phyloP scores from a whole-genome alignment of 1,140 invertebrate species.

The Helicoverpa armigera region DNA sequence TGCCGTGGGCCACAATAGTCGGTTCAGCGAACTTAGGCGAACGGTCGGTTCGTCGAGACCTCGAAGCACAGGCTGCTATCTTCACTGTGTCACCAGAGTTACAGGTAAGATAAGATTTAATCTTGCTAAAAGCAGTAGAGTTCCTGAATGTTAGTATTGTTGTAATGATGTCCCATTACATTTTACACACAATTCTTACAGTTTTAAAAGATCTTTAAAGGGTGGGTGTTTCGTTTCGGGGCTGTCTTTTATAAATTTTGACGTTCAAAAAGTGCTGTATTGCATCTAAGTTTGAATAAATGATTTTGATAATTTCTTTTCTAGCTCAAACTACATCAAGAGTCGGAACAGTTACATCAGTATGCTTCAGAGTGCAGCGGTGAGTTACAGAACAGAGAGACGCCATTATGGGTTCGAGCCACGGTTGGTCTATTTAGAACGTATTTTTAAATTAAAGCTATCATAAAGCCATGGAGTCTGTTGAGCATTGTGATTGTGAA shows the following conservation, averaged over 20 bases:
- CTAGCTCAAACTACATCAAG: constrained; percentile 88
- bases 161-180: no score
- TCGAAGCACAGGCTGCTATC: constrained; percentile 97
- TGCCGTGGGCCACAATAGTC: constrained; percentile 94
- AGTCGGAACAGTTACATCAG: constrained; percentile 89
- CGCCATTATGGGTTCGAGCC: constrained; percentile 88
- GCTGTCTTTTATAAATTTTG: no score
- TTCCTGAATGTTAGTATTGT: no score
- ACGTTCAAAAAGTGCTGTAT: no score
- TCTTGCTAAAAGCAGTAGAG: no score
- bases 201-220: no score
- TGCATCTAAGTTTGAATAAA: no score
- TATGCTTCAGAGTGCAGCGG: constrained; percentile 87
- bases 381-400: constrained; percentile 81
- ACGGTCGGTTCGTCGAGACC: constrained; percentile 95
- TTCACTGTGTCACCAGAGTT: constrained; percentile 93
- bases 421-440: constrained; percentile 89
- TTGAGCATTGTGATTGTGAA: background rate
- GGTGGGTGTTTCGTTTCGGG: no score
- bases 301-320: no score
- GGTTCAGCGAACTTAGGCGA: constrained; percentile 99
- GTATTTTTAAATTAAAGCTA: constrained; percentile 86
- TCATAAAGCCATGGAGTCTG: no score
- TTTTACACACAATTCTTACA: no score
- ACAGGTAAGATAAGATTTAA: constrained; percentile 85